phyloP scores from a whole-genome alignment of 2,113 vertebrate species.

The Leptosomus discolor region DNA sequence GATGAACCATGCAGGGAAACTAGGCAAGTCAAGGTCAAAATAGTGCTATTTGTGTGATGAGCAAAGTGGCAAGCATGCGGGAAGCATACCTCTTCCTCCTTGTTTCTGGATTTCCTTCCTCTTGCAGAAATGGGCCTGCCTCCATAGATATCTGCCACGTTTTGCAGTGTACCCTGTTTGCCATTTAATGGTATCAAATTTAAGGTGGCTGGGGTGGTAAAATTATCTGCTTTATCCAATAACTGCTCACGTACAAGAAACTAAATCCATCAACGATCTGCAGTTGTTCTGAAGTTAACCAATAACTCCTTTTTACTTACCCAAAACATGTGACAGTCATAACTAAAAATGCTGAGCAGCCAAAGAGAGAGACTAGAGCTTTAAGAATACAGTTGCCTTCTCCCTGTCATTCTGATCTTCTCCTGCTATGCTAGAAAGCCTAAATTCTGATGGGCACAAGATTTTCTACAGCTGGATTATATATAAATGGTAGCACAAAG shows the following conservation, averaged over 20 bases:
- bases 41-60: constrained; percentile 27
- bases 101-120: constrained; percentile 91
- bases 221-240: constrained; percentile 46
- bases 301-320: neutral
- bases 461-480: neutral
- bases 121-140: constrained; percentile 84
- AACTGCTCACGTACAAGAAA: constrained; percentile 17
- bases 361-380: neutral
- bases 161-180: constrained; percentile 94
- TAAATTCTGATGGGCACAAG: neutral
- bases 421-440: neutral
- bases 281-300: neutral
- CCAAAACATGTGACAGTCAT: neutral
- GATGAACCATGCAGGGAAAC: constrained; percentile 72
- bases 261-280: neutral
- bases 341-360: neutral
- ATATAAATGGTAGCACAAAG: neutral
- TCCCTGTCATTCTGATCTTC: neutral
- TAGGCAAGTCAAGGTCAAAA: constrained; percentile 43
- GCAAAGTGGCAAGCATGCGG: constrained; percentile 73
- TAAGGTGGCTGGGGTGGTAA: constrained; percentile 69
- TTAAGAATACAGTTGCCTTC: neutral
- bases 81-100: constrained; percentile 97
- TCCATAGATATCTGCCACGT: constrained; percentile 87
- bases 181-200: constrained; percentile 88